Base-by-base conservation (phyloP, 2,888 invertebrate genomes). In the Ceraclea dissimilis region DNA sequence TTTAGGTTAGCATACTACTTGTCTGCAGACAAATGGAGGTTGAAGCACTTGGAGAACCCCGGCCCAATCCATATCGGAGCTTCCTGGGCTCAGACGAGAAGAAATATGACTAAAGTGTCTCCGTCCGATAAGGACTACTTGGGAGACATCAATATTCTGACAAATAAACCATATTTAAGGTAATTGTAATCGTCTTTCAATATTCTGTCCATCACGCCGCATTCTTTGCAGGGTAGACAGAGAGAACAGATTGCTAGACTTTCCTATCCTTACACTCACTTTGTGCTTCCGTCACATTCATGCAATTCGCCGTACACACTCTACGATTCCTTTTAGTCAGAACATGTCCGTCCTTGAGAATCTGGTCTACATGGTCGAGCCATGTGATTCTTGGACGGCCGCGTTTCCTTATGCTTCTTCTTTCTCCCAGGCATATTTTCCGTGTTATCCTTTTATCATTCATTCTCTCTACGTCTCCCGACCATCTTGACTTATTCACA, bases 161-260 rank as follows among this genome's bases (percentile, higher is more conserved):
- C 74, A 44, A 82, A 82, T 67, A 76, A 75, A 64, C 81, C 82
- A 52, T 78, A 74, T 63, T 71, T 80, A 63, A 78, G 76, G 79
- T 79, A 67, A 67, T 71, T n/a, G n/a, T 60, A 47, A 6, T 46
- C 2, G 22, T 33, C 13, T 33, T 33, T 33, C 13, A 33, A 13
- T 33, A n/a, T n/a, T n/a, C n/a, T n/a, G n/a, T n/a, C n/a, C n/a
- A n/a, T n/a, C n/a, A n/a, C n/a, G n/a, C n/a, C n/a, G n/a, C n/a
- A n/a, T n/a, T n/a, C n/a, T n/a, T n/a, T n/a, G n/a, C n/a, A n/a
- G n/a, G n/a, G n/a, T n/a, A n/a, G n/a, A n/a, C n/a, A n/a, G n/a
- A n/a, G n/a, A n/a, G n/a, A n/a, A n/a, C n/a, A n/a, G n/a, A n/a
- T n/a, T n/a, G n/a, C n/a, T n/a, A n/a, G n/a, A n/a, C n/a, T n/a